phyloP scores from a whole-genome alignment of 2,888 invertebrate genomes.

The Poecilobothrus nobilitatus region DNA sequence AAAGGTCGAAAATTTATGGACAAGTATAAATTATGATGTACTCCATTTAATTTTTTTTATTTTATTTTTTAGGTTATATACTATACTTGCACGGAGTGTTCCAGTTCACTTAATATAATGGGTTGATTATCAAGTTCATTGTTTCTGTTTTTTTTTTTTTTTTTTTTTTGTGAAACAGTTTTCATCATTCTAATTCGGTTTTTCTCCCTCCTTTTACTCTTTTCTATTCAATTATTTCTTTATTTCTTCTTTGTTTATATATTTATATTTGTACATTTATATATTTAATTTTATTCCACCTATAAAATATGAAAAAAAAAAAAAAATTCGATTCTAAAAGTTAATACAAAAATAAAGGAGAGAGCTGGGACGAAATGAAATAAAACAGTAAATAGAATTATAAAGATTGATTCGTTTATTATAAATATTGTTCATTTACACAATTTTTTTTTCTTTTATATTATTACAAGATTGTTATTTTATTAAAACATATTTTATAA shows the following conservation, averaged over 20 bases:
- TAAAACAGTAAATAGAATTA: no score
- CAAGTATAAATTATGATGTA: no score
- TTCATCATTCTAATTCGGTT: background rate
- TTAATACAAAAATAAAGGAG: background rate
- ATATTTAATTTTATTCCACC: no score
- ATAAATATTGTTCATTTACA: background rate
- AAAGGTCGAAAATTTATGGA: no score
- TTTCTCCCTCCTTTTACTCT: background rate
- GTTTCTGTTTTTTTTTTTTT: background rate
- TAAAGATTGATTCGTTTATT: background rate
- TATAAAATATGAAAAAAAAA: no score
- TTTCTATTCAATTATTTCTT: no score
- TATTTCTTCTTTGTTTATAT: background rate
- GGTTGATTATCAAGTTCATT: conserved; percentile 1
- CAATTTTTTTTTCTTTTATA: background rate
- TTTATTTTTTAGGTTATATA: no score
- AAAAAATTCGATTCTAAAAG: no score
- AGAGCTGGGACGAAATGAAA: background rate
- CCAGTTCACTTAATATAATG: background rate
- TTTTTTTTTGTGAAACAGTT: no score
- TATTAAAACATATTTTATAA: background rate
- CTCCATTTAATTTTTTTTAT: no score
- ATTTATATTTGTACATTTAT: no score
- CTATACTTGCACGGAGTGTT: no score
- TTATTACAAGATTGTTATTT: background rate